Evolutionary conservation across 2,113 vertebrate species (phyloP), one percentile per base, ranked within the genome.

Genomic region (Manacus vitellinus): DNA sequence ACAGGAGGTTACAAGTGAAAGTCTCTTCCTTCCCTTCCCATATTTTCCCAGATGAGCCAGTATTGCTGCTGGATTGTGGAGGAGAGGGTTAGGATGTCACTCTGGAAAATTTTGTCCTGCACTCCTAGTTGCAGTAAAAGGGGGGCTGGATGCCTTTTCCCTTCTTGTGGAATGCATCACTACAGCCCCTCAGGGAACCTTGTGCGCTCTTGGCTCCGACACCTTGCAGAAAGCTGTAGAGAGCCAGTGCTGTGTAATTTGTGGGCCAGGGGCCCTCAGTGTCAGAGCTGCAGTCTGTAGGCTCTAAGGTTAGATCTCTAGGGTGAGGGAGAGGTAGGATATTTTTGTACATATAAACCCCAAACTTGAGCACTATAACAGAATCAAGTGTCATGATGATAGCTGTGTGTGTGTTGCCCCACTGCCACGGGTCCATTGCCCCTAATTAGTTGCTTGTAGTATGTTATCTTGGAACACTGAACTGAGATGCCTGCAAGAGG

Each of bases 391-490:
- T 67, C 6, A 12, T n/a, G 22, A 75, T 61, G 43, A 37, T 43
- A 20, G 54, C 18, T 28, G 2, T 25, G 28, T 30, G 9, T 7
- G 6, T 30, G 51, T 16, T 52, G 51, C 15, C 16, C 3, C 15
- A 3, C 4, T 0, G 0, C 21, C 15, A 41, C 2, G 24, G 25
- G 21, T 83, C 17, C 24, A 3, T 4, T 24, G 22, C 10, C 16
- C 23, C 19, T 52, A 8, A 7, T 41, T 39, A 79, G 27, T 43
- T 80, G 30, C 33, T 59, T 59, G 16, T 47, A 52, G 27, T 33
- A 4, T 15, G 7, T 22, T 86, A n/a, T 20, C 22, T 62, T 61
- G 24, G n/a, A 83, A 33, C 7, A 9, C 3, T 16, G 35, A 75
- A 43, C 49, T 47, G 44, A 51, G 35, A 37, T 47, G 30, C 14